Percentiles rank a stretch among this genome's conserved stretches.
Conservation (phyloP, 2,797 vertebrate species). For the Echiichthys vipera region DNA sequence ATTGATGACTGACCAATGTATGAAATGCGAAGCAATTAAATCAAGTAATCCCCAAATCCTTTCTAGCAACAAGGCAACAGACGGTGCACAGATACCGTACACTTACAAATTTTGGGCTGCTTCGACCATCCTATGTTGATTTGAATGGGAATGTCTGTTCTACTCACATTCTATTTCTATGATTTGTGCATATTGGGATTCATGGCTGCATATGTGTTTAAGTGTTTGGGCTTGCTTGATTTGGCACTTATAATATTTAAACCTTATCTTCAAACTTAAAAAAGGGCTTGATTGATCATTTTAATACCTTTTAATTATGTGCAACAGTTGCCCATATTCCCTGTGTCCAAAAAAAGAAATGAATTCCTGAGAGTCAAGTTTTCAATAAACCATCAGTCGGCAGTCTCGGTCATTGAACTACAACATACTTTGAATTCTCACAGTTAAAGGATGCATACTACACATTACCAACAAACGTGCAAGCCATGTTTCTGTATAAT, state of each 20-base stretch:
- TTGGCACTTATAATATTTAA: conserved; percentile 6
- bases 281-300: conserved; percentile 12
- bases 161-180: too few species aligned
- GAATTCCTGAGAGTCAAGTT: background rate
- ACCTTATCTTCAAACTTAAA: background rate
- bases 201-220: background rate
- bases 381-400: background rate
- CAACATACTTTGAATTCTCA: background rate
- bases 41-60: too few species aligned
- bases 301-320: conserved; percentile 13
- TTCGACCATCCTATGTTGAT: too few species aligned
- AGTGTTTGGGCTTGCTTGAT: conserved; percentile 11
- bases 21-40: too few species aligned
- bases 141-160: too few species aligned
- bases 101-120: too few species aligned
- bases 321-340: background rate
- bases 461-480: background rate
- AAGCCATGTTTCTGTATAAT: background rate
- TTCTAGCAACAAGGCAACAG: too few species aligned
- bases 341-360: background rate
- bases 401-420: background rate
- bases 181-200: background rate
- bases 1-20: too few species aligned
- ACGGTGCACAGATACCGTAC: too few species aligned
- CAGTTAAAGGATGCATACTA: background rate